Percentiles rank a stretch among this genome's conserved stretches.
phyloP scores from a whole-genome alignment of 1,140 invertebrate species.

The Eupristina koningsbergeri region DNA sequence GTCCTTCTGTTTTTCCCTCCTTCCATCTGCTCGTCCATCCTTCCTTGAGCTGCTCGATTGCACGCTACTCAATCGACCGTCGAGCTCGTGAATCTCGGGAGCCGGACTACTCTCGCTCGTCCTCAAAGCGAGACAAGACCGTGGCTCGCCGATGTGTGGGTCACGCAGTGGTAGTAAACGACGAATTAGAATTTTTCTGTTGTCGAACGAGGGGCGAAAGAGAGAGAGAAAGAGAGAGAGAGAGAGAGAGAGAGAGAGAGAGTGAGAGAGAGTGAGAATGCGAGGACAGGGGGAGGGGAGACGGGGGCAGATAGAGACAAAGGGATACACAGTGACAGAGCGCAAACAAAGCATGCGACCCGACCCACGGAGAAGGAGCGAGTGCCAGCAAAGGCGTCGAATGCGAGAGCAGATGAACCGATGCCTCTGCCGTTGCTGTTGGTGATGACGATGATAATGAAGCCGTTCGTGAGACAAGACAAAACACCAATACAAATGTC shows the following conservation, averaged over 20 bases:
- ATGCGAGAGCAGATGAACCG: conserved; percentile 41
- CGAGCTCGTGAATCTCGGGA: conserved; percentile 58
- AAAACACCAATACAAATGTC: not conserved
- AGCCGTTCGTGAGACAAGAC: conserved; percentile 22
- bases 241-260: conserved; percentile 14
- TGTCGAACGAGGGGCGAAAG: conserved; percentile 24
- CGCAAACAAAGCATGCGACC: not conserved
- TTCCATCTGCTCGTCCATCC: not conserved
- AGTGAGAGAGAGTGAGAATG: not conserved
- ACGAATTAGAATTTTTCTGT: conserved; percentile 40
- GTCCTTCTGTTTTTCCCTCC: too few species aligned
- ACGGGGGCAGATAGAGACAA: conserved; percentile 3
- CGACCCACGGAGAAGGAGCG: conserved; percentile 14
- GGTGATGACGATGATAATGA: conserved; percentile 50
- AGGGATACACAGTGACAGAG: not conserved
- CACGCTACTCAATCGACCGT: too few species aligned
- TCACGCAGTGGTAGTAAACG: conserved; percentile 48
- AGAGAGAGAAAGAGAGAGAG: not conserved
- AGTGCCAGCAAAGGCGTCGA: conserved; percentile 49
- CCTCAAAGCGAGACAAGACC: not conserved
- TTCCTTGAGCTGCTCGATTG: too few species aligned
- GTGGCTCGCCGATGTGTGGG: conserved; percentile 38
- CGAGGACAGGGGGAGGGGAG: not conserved
- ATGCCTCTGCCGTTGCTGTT: conserved; percentile 50
- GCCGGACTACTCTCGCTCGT: conserved; percentile 12